Conservation (phyloP, 2,888 invertebrate genomes). For the Euplagia quadripunctaria region DNA sequence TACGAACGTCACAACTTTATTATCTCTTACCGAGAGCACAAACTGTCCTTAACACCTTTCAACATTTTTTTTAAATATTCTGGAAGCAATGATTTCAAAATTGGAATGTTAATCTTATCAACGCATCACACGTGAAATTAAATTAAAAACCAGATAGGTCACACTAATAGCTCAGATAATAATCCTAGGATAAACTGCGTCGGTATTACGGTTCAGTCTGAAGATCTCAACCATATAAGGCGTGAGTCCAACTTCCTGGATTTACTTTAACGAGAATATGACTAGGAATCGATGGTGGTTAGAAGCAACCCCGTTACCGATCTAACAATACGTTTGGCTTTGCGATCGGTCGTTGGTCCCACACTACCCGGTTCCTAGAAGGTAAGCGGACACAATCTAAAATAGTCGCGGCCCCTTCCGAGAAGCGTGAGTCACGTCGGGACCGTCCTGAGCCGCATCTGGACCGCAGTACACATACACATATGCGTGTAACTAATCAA, state of each 20-base stretch:
- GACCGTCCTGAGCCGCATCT: slow-evolving; percentile 81
- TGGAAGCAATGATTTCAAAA: not conserved
- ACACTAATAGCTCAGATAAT: not conserved
- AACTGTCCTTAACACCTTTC: not conserved
- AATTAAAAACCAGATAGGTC: not conserved
- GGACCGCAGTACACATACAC: slow-evolving; percentile 68
- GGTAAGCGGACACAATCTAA: slow-evolving; percentile 86
- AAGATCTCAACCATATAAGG: not conserved
- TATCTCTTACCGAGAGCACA: slow-evolving; percentile 21
- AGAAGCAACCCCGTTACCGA: slow-evolving; percentile 78
- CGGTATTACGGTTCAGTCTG: not conserved
- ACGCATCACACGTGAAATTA: too few relatives aligned
- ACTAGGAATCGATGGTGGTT: slow-evolving; percentile 72
- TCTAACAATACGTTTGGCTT: slow-evolving; percentile 84
- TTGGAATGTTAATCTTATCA: not conserved
- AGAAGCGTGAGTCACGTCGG: slow-evolving; percentile 81
- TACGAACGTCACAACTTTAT: slow-evolving; percentile 29
- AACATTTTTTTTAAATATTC: not conserved
- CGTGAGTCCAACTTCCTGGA: slow-evolving; percentile 7
- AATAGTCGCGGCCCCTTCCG: slow-evolving; percentile 85
- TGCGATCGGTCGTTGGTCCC: slow-evolving; percentile 86
- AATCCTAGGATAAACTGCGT: not conserved
- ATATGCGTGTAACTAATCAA: slow-evolving; percentile 51
- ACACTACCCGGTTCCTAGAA: slow-evolving; percentile 82
- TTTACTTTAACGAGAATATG: slow-evolving; percentile 23